These are phyloP conservation scores for Cepphus grylle DNA, from an alignment of 2,113 vertebrate genomes.

Conservation along the genomic window DNA sequence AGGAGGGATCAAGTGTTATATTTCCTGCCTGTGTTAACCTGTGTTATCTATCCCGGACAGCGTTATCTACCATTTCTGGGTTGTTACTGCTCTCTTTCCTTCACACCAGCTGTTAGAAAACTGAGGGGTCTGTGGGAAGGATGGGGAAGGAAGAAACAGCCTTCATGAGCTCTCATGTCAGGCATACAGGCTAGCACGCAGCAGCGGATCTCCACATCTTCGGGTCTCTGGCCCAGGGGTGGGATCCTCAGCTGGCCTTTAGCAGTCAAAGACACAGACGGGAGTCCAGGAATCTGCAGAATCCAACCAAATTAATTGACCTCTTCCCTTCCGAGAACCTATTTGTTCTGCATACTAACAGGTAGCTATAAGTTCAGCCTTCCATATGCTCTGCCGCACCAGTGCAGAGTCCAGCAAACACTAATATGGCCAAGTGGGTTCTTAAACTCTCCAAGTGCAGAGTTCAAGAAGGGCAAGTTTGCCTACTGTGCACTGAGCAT, in stretches of 20 bases:
- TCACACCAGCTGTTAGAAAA: not conserved
- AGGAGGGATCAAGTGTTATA: not conserved
- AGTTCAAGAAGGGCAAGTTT: not conserved
- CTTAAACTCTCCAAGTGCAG: not conserved
- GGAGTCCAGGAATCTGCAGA: not conserved
- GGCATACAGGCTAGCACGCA: not conserved
- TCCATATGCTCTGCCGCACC: not conserved
- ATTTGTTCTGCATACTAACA: not conserved
- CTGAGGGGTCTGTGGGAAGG: fast-evolving
- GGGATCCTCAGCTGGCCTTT: not conserved
- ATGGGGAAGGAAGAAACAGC: not conserved
- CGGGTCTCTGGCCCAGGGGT: not conserved
- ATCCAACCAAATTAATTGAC: not conserved
- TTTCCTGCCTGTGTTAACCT: not conserved
- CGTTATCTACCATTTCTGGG: not conserved
- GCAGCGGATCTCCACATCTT: not conserved
- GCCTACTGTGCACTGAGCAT: not conserved
- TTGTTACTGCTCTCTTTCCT: not conserved
- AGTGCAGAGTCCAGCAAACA: fast-evolving
- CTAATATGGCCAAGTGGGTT: not conserved
- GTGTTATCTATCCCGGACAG: not conserved
- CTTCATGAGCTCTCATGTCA: not conserved
- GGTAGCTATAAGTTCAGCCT: not conserved
- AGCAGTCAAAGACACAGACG: not conserved
- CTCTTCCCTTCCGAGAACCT: not conserved